A percentile compares a stretch with the other conserved stretches of the same genome.
Evolutionary conservation across 1,140 invertebrate species (phyloP).

Genomic region (Hyles vespertilio): DNA sequence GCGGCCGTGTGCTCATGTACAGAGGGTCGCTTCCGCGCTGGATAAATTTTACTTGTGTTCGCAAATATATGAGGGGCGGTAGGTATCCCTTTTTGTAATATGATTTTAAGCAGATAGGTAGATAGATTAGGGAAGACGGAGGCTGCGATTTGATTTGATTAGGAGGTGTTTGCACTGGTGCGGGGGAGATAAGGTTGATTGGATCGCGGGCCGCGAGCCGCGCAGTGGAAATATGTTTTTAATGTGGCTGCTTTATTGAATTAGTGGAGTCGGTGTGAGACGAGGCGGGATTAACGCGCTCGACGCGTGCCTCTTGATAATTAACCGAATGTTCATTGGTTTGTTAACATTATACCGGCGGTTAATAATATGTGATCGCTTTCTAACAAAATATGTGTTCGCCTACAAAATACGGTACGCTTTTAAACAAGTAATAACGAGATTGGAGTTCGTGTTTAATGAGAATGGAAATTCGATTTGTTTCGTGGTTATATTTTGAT

Average conservation of each 20-base stretch:
- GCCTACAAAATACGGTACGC: too few relatives aligned
- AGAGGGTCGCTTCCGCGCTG: conserved; percentile 58
- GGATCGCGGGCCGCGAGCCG: conserved; percentile 50
- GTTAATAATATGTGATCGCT: too few relatives aligned
- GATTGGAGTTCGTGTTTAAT: too few relatives aligned
- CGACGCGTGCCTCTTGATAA: conserved; percentile 41
- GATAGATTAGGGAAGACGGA: conserved; percentile 72
- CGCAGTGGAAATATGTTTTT: conserved; percentile 73
- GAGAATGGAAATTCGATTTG: too few relatives aligned
- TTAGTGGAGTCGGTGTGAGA: conserved; percentile 56
- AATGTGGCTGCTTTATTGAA: conserved; percentile 72
- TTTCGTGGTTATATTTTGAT: too few relatives aligned
- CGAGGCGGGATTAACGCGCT: conserved; percentile 53
- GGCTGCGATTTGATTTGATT: conserved; percentile 75
- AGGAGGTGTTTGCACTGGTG: conserved; percentile 68
- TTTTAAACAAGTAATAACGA: too few relatives aligned
- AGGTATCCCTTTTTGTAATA: conserved; percentile 73
- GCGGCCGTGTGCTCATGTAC: conserved; percentile 9
- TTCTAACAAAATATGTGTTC: too few relatives aligned
- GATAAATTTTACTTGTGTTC: conserved; percentile 70
- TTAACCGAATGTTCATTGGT: conserved; percentile 28
- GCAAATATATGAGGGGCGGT: conserved; percentile 71
- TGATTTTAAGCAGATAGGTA: conserved; percentile 73
- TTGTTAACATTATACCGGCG: conserved; percentile 14
- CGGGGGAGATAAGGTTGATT: conserved; percentile 69